Evolutionary conservation across 2,797 vertebrate species (phyloP).

Genomic region (Ficedula albicollis): DNA sequence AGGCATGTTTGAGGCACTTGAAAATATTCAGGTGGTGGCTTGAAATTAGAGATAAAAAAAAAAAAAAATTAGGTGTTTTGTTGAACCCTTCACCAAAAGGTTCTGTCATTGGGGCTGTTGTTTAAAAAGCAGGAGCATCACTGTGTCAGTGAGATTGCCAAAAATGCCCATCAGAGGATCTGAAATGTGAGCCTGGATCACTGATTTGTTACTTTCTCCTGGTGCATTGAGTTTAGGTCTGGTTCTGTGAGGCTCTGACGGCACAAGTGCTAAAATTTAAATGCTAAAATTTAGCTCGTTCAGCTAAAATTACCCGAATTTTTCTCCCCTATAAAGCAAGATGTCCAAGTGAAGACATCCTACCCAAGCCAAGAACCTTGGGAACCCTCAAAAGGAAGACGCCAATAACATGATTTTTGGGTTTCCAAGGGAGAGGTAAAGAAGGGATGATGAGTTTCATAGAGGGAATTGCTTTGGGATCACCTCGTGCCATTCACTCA

Average conservation of each 20-base stretch:
- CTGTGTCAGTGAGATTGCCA: fast-evolving
- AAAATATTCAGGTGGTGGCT: neutral
- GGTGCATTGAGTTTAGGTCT: neutral
- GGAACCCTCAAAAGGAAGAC: neutral
- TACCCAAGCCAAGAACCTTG: too few relatives aligned
- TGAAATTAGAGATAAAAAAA: neutral
- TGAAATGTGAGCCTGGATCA: neutral
- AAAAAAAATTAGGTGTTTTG: neutral
- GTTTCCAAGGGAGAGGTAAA: neutral
- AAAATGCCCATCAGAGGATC: neutral
- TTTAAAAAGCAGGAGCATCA: neutral
- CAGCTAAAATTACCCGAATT: fast-evolving
- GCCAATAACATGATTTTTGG: fast-evolving
- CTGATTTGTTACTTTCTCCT: neutral
- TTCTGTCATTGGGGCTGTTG: neutral
- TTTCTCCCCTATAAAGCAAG: fast-evolving
- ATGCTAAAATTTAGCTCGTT: neutral
- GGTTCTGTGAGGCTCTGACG: neutral
- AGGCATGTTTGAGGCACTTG: fast-evolving
- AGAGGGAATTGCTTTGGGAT: neutral
- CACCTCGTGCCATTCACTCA: too few relatives aligned
- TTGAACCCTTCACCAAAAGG: neutral
- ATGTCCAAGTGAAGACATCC: fast-evolving
- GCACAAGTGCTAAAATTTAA: neutral
- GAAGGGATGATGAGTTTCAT: fast-evolving